Conservation (phyloP, 2,797 vertebrate species). For the Bradypodion ventrale region DNA sequence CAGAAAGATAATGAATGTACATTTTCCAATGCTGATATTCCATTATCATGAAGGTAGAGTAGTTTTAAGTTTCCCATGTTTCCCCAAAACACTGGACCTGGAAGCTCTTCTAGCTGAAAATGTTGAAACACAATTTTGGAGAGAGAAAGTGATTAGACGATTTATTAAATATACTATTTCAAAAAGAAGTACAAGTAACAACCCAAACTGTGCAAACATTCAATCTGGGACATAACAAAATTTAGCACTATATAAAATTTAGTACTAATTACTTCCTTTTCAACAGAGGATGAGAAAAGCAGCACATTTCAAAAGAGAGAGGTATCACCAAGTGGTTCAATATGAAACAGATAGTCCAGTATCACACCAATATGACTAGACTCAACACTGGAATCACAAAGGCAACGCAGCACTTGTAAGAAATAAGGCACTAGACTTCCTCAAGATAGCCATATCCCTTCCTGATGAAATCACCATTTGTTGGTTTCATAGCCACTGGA, state of each 20-base stretch:
- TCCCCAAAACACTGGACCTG: slow-evolving; percentile 70
- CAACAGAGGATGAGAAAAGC: not conserved
- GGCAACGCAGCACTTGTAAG: not conserved
- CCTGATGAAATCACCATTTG: no score
- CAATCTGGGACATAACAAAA: not conserved
- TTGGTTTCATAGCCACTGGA: no score
- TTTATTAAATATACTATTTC: not conserved
- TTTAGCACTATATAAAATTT: not conserved
- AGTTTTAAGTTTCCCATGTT: slow-evolving; percentile 68
- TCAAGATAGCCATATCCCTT: no score
- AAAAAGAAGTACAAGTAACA: not conserved
- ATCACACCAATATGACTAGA: not conserved
- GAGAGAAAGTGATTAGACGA: not conserved
- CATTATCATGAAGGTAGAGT: slow-evolving; percentile 76
- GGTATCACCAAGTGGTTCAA: not conserved
- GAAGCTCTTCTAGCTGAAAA: slow-evolving; percentile 72
- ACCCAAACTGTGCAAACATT: rapidly evolving
- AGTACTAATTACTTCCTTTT: not conserved
- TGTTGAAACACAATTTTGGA: slow-evolving; percentile 29
- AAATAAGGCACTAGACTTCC: no score
- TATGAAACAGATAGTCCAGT: not conserved
- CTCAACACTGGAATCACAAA: not conserved
- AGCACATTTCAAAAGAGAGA: not conserved
- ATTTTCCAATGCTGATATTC: slow-evolving; percentile 61
- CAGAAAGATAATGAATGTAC: slow-evolving; percentile 70